A percentile compares a stretch with the other conserved stretches of the same genome.
These are phyloP conservation scores for Nycticorax nycticorax DNA, from an alignment of 2,113 vertebrate genomes.

Conservation along the genomic window DNA sequence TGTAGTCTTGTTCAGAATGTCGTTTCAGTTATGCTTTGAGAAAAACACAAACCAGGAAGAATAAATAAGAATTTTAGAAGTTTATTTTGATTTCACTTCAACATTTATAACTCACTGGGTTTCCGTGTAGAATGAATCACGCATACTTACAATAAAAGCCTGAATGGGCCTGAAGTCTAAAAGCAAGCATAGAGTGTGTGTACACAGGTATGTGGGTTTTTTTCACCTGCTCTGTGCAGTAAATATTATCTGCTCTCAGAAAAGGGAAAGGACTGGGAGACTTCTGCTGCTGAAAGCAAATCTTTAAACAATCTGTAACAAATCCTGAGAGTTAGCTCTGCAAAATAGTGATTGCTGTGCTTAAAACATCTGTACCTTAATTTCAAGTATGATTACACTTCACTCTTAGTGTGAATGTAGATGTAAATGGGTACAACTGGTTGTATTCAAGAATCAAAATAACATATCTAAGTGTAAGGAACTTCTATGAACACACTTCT, in stretches of 20 bases:
- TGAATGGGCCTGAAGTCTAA: not conserved
- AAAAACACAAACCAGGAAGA: conserved; percentile 6
- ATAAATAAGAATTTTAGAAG: conserved; percentile 17
- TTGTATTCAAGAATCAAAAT: not conserved
- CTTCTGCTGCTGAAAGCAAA: not conserved
- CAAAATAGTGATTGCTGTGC: not conserved
- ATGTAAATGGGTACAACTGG: not conserved
- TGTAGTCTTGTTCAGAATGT: not conserved
- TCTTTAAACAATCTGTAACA: not conserved
- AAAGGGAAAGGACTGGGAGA: not conserved
- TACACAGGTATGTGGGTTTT: not conserved
- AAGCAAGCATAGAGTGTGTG: not conserved
- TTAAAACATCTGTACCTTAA: not conserved
- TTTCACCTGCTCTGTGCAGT: not conserved
- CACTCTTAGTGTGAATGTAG: not conserved
- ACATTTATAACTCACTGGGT: not conserved
- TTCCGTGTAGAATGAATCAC: not conserved
- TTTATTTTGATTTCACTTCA: not conserved
- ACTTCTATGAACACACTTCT: not conserved
- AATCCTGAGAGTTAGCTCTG: not conserved
- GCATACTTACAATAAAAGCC: not conserved
- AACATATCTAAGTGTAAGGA: not conserved
- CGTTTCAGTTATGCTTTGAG: not conserved
- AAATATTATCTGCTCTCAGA: not conserved
- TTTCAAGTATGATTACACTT: not conserved